phyloP scores from a whole-genome alignment of 2,888 invertebrate species.

The Synergus umbraculus region DNA sequence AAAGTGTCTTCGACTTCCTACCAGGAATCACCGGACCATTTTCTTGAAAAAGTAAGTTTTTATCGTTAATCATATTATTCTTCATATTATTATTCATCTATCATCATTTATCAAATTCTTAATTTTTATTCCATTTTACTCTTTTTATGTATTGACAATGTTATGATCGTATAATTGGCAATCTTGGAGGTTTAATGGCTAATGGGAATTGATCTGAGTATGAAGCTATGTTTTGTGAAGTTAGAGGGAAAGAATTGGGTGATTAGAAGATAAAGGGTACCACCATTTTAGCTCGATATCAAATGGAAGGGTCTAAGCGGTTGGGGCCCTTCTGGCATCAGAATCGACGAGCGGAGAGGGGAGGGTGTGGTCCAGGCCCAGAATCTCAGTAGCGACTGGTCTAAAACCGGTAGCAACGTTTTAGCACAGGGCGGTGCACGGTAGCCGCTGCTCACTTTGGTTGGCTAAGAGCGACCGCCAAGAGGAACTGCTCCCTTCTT shows the following conservation, averaged over 20 bases:
- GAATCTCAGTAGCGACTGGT: constrained; percentile 67
- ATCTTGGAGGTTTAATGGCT: neutral
- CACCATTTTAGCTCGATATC: constrained; percentile 56
- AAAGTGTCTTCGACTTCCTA: constrained; percentile 13
- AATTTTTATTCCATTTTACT: no score
- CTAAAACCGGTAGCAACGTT: constrained; percentile 75
- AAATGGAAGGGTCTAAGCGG: constrained; percentile 18
- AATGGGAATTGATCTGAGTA: neutral
- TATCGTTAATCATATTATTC: neutral
- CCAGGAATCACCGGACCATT: neutral
- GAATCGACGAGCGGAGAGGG: constrained; percentile 59
- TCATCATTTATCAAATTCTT: no score
- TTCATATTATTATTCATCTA: no score
- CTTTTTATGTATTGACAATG: neutral
- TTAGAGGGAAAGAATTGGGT: neutral
- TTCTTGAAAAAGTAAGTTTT: neutral
- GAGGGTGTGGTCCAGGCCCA: constrained; percentile 67
- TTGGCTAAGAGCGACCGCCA: constrained; percentile 69
- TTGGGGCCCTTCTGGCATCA: constrained; percentile 59
- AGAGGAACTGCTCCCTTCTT: constrained; percentile 61
- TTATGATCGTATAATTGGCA: neutral
- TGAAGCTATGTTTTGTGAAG: neutral
- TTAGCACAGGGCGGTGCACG: constrained; percentile 76
- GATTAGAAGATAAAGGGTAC: constrained; percentile 1
- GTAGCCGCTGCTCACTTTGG: constrained; percentile 73